These are phyloP conservation scores for Colletes gigas DNA, from an alignment of 1,140 invertebrate genomes.

Conservation along the genomic window DNA sequence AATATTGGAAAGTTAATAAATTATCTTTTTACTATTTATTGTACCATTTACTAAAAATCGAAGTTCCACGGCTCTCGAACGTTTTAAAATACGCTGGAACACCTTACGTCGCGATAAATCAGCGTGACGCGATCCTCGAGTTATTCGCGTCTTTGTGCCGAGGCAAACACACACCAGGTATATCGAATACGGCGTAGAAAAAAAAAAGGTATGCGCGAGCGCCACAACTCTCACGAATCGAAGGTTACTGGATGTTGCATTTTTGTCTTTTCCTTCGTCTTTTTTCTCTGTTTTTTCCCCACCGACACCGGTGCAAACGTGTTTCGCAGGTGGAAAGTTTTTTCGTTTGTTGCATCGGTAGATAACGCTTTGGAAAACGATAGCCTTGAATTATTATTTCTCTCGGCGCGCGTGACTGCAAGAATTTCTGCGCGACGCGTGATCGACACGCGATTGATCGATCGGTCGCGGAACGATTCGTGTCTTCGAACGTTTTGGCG, in stretches of 20 bases:
- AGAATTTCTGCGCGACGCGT: constrained; percentile 7
- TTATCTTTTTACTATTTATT: no score
- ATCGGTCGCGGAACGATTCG: neutral
- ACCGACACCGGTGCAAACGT: no score
- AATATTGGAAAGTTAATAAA: no score
- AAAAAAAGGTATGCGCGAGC: no score
- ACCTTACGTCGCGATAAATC: no score
- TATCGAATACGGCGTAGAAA: neutral
- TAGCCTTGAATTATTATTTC: constrained; percentile 21
- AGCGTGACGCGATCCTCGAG: no score
- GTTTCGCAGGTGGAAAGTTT: constrained; percentile 49
- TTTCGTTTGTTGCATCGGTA: constrained; percentile 33
- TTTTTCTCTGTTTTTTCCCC: no score
- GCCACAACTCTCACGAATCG: neutral
- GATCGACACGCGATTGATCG: neutral
- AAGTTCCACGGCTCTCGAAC: no score
- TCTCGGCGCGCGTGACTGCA: neutral
- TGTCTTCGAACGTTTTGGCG: no score
- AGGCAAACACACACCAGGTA: neutral
- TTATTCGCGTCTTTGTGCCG: no score
- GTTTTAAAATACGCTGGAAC: no score
- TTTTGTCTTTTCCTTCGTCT: neutral
- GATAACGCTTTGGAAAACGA: constrained; percentile 27
- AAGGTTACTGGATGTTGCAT: neutral
- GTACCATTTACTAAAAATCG: no score